These are phyloP conservation scores for Crossaster papposus DNA, from an alignment of 53 echinoderm and acorn worm genomes.

Conservation along the genomic window DNA sequence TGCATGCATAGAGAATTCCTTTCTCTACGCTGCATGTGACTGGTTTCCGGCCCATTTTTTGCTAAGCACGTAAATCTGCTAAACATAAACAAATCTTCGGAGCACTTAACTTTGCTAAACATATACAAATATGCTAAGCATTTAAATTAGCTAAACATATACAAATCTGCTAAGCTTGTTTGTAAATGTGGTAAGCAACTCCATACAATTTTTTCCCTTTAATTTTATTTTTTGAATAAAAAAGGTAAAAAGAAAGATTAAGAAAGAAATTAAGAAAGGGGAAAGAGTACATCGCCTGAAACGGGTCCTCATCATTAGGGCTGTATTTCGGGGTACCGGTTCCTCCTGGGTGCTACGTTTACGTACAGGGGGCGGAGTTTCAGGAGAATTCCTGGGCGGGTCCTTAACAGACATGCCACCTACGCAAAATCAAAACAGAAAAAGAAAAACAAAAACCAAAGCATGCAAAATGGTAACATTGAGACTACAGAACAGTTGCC, in stretches of 20 bases:
- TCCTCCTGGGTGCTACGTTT: constrained; percentile 42
- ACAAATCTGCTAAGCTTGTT: not conserved
- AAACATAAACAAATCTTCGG: too few relatives aligned
- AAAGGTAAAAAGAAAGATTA: not conserved
- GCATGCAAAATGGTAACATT: constrained; percentile 3
- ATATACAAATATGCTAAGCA: too few relatives aligned
- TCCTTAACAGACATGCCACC: constrained; percentile 50
- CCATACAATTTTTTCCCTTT: not conserved
- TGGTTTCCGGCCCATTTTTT: too few relatives aligned
- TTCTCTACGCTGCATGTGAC: too few relatives aligned
- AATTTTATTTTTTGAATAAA: not conserved
- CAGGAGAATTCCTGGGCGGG: constrained; percentile 22
- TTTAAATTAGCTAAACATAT: too few relatives aligned
- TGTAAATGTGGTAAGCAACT: not conserved
- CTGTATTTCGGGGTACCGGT: constrained; percentile 31
- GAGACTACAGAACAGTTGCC: not conserved
- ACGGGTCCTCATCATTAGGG: constrained; percentile 51
- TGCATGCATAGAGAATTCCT: too few relatives aligned
- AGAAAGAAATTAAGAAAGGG: not conserved
- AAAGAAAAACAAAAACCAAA: constrained; percentile 17
- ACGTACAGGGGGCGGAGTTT: constrained; percentile 40
- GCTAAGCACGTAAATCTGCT: not conserved
- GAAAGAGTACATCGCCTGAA: constrained; percentile 60
- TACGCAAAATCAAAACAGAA: constrained; percentile 44
- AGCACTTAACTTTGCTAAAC: too few relatives aligned